phyloP scores from a whole-genome alignment of 2,113 vertebrate genomes.

The Penelope pileata region DNA sequence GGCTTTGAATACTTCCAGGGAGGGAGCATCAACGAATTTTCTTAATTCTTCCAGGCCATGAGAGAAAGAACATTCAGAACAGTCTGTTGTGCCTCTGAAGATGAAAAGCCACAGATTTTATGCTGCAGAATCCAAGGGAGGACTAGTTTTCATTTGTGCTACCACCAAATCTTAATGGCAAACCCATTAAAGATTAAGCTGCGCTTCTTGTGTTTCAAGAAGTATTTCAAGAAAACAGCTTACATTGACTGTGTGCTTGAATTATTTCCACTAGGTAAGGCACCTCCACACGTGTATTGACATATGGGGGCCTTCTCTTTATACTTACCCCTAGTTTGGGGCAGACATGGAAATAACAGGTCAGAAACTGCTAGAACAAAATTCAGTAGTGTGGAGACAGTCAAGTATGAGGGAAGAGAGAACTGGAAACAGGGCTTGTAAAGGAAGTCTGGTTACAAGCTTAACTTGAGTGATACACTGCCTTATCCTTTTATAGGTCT shows the following conservation, averaged over 20 bases:
- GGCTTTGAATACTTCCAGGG: too few relatives aligned
- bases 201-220: neutral
- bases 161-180: neutral
- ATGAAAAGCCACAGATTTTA: neutral
- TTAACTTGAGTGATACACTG: neutral
- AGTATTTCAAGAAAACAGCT: neutral
- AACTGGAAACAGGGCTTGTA: neutral
- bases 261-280: neutral
- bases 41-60: conserved; percentile 9
- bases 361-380: neutral
- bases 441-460: neutral
- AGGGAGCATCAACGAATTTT: too few relatives aligned
- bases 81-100: neutral
- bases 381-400: neutral
- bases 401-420: neutral
- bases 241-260: neutral
- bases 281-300: neutral
- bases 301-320: neutral
- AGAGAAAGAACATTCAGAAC: conserved; percentile 7
- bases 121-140: neutral
- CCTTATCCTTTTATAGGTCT: neutral
- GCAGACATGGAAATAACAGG: neutral
- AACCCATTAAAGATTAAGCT: neutral
- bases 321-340: neutral
- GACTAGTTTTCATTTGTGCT: neutral